Evolutionary conservation across 2,888 invertebrate species (phyloP).

Genomic region (Cheilosia soror): DNA sequence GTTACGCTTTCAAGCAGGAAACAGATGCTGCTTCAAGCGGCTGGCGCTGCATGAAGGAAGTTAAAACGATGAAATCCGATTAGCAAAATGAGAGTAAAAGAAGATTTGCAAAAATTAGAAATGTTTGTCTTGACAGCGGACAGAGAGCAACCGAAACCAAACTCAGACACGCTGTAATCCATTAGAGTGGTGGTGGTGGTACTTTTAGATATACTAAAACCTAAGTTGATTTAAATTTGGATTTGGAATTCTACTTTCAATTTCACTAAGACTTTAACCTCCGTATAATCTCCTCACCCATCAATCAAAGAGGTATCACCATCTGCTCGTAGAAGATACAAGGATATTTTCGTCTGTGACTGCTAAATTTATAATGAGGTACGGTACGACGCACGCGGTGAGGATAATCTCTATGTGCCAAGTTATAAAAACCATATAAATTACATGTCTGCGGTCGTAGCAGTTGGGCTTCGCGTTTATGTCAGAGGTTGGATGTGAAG

Average conservation of each 20-base stretch:
- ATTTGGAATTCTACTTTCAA: constrained; percentile 62
- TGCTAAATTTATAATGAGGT: constrained; percentile 73
- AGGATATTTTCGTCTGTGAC: constrained; percentile 67
- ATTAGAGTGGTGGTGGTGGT: constrained; percentile 7
- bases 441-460: constrained; percentile 67
- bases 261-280: constrained; percentile 54
- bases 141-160: background rate
- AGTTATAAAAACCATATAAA: constrained; percentile 69
- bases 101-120: constrained; percentile 61
- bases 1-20: constrained; percentile 46
- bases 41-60: constrained; percentile 38
- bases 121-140: constrained; percentile 29
- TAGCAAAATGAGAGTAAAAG: constrained; percentile 62
- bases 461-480: constrained; percentile 58
- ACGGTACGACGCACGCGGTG: constrained; percentile 31
- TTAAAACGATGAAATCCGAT: constrained; percentile 65
- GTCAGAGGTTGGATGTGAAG: constrained; percentile 25
- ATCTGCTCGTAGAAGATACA: constrained; percentile 70
- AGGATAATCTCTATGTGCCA: constrained; percentile 64
- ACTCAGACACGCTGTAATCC: constrained; percentile 29
- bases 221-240: constrained; percentile 50
- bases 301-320: constrained; percentile 73
- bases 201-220: constrained; percentile 16
- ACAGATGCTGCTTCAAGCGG: constrained; percentile 57
- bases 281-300: constrained; percentile 59